These are phyloP conservation scores for Anabas testudineus DNA, from an alignment of 2,797 vertebrate species.

Conservation along the genomic window DNA sequence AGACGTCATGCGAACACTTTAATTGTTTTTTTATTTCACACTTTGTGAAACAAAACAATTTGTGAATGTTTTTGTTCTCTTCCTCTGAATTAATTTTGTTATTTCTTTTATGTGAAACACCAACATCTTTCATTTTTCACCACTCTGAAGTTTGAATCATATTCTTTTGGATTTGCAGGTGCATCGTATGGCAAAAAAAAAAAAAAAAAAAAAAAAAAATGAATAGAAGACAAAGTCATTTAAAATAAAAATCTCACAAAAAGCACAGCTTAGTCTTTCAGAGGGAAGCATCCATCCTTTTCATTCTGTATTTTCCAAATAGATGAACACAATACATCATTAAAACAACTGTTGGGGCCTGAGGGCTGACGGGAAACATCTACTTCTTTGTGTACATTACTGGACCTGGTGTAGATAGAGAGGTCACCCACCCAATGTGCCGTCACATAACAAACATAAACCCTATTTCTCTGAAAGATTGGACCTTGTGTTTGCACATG, in stretches of 20 bases:
- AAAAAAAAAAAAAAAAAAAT: not conserved
- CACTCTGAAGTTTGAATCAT: too few species aligned
- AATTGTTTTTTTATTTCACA: too few species aligned
- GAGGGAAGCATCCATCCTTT: constrained; percentile 13
- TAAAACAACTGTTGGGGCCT: constrained; percentile 23
- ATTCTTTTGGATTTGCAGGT: too few species aligned
- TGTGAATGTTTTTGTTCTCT: too few species aligned
- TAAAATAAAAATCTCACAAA: not conserved
- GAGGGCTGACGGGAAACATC: constrained; percentile 47
- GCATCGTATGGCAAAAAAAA: not conserved
- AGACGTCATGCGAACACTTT: too few species aligned
- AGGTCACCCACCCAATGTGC: constrained; percentile 66
- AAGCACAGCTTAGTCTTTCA: constrained; percentile 23
- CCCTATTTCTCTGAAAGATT: constrained; percentile 79
- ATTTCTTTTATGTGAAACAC: too few species aligned
- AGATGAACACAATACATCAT: constrained; percentile 60
- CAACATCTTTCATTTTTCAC: too few species aligned
- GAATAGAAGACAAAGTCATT: not conserved
- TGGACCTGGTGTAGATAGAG: constrained; percentile 66
- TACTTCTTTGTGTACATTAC: constrained; percentile 69
- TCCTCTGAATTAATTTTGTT: too few species aligned
- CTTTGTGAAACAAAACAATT: too few species aligned
- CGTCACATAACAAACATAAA: constrained; percentile 78
- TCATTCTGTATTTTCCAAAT: constrained; percentile 14
- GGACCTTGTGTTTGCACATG: constrained; percentile 80